These are phyloP conservation scores for Drosophila obscura DNA, from an alignment of 1,140 invertebrate species.

Conservation along the genomic window DNA sequence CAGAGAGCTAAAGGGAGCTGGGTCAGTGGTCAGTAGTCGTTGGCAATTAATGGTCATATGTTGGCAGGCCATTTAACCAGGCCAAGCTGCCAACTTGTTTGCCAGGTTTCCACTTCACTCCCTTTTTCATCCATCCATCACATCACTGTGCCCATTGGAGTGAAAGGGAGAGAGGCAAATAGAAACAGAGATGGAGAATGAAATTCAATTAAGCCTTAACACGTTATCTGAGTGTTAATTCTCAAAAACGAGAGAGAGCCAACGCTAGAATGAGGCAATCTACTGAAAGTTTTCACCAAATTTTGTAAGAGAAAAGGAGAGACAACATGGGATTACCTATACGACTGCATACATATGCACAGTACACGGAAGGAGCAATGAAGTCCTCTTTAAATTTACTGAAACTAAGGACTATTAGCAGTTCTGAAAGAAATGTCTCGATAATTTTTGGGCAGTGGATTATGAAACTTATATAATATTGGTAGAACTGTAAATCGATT, in stretches of 20 bases:
- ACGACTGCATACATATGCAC: too few relatives aligned
- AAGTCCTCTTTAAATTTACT: too few relatives aligned
- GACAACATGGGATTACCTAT: background rate
- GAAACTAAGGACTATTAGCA: too few relatives aligned
- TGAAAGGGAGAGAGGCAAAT: conserved; percentile 2
- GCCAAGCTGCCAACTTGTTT: conserved; percentile 25
- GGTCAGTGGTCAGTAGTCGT: conserved; percentile 17
- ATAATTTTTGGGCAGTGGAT: too few relatives aligned
- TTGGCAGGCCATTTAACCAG: conserved; percentile 35
- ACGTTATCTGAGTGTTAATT: conserved; percentile 15
- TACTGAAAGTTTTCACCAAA: background rate
- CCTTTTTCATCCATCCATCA: conserved; percentile 6
- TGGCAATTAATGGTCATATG: conserved; percentile 37
- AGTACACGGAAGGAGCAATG: too few relatives aligned
- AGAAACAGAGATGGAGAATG: conserved; percentile 4
- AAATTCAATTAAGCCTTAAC: conserved; percentile 31
- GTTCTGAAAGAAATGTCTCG: background rate
- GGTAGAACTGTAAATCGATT: too few relatives aligned
- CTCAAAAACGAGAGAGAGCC: background rate
- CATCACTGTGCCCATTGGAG: conserved; percentile 17
- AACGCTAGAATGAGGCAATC: background rate
- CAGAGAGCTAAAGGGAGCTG: background rate
- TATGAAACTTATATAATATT: background rate
- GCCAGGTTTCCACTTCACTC: background rate
- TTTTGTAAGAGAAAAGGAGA: background rate